Evolutionary conservation across 2,113 vertebrate species (phyloP), one percentile per base, ranked within the genome.

Genomic region (Callorhinus ursinus): DNA sequence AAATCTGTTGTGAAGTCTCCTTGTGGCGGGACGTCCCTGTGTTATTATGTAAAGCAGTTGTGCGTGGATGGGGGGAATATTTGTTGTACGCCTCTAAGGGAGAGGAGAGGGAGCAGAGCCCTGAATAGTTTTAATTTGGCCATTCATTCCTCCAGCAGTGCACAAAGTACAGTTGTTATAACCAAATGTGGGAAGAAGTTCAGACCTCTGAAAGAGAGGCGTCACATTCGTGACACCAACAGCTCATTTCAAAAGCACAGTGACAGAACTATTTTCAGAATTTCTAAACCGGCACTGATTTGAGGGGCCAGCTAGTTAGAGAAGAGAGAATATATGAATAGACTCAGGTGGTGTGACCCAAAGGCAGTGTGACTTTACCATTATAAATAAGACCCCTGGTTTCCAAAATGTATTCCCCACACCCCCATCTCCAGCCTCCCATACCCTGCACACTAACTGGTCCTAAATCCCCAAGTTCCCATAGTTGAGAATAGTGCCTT

Each of bases 181-280:
- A 21, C 13, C 19, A 61, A 61, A 61, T 2, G 53, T 74, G 49
- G n/a, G n/a, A 42, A 42, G 31, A 79, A 65, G 88, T 67, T 80
- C 63, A 51, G 92, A 24, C 11, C 53, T 31, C 42, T 4, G 22
- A 36, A 55, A 84, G 36, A 91, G 15, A 4, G 46, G 21, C 46
- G 53, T 63, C 42, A 51, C 61, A 21, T 80, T 87, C 76, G 33
- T 69, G 36, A 89, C 5, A 67, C 65, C 42, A 36, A 59, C 31
- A 69, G 55, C 55, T 94, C 55, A 65, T 88, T 94, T 93, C 36
- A 9, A 51, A 88, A 39, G 28, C 65, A 89, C 76, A 67, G 79
- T n/a, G 12, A 33, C 5, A 8, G 14, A 67, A 42, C 67, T 74
- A 24, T 76, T 89, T 80, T 80, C 90, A 84, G 69, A 82, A 55